Base-by-base conservation (phyloP, 2,888 invertebrate genomes). In the Camponotus fellah region DNA sequence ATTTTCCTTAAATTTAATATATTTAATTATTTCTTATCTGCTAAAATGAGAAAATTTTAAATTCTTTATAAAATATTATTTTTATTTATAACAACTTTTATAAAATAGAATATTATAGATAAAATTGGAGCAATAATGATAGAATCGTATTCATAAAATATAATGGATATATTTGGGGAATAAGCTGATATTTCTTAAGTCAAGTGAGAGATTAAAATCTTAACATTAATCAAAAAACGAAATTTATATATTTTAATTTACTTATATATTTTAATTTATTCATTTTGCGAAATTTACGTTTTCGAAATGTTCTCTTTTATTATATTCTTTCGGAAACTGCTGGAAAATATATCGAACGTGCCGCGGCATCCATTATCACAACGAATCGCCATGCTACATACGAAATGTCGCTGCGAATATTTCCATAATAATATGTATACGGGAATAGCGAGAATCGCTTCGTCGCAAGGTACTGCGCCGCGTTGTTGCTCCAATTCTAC, bases 351-450 rank as follows among this genome's bases (percentile, higher is more conserved):
- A 46, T 3, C 0, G 12, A 68, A 4, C 17, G 17, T 10, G 9
- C 12, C n/a, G 34, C 26, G 12, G n/a, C 40, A 26, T 26, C 17
- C 9, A 80, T 46, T 58, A 14, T 56, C 37, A 32, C 49, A 26
- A 66, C 32, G 53, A 66, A 76, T 68, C 66, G 21, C 37, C 49
- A 37, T 76, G 26, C 68, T 68, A 76, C 76, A 68, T 37, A 40
- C 53, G 37, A 76, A 76, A 68, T 34, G 37, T 37, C 66, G 49
- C 53, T 40, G 26, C 12, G 53, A 68, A 68, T 53, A 66, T 76
- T 76, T 68, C 68, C 76, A 68, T 76, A 76, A 76, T 68, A 76
- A 68, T 53, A 68, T 53, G 34, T 53, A 46, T 21, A 53, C 37
- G 26, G 26, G 26, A 12, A 66, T 53, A 76, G 66, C 37, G 17